Percentiles rank a stretch among this genome's conserved stretches.
Evolutionary conservation across 2,888 invertebrate species (phyloP).

Genomic region (Iphiclides podalirius): DNA sequence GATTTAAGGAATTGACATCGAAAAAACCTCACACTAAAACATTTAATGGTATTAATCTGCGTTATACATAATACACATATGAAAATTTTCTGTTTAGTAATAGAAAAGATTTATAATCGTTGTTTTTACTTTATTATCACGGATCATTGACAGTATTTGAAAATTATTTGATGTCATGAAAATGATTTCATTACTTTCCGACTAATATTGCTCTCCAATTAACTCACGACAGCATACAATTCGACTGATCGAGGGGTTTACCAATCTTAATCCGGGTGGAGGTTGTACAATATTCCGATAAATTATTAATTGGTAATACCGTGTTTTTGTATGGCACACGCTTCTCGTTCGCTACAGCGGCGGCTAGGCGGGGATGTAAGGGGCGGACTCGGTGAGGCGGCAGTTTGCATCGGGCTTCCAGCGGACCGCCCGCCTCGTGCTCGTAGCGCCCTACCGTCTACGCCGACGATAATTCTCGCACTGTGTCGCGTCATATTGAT

Average conservation of each 20-base stretch:
- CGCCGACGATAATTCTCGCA: constrained; percentile 41
- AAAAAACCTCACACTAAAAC: too few species aligned
- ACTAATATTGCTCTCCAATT: neutral
- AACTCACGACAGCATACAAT: neutral
- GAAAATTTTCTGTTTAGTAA: too few species aligned
- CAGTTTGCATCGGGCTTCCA: constrained; percentile 68
- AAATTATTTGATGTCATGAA: too few species aligned
- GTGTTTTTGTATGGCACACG: constrained; percentile 50
- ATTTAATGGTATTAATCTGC: too few species aligned
- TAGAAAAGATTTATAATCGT: too few species aligned
- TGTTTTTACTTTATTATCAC: too few species aligned
- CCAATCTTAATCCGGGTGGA: neutral
- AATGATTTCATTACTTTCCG: neutral
- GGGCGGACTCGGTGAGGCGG: constrained; percentile 60
- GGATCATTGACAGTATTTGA: too few species aligned
- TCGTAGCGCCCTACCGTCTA: constrained; percentile 28
- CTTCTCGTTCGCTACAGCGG: constrained; percentile 54
- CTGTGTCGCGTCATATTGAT: constrained; percentile 32
- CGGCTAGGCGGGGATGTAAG: constrained; percentile 64
- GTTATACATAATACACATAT: too few species aligned
- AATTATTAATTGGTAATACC: constrained; percentile 49
- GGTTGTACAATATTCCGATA: neutral
- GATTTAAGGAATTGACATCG: too few species aligned
- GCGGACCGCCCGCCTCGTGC: constrained; percentile 57
- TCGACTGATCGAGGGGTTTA: neutral